Evolutionary conservation across 2,888 invertebrate genomes (phyloP).

Genomic region (Caenorhabditis imperialis): DNA sequence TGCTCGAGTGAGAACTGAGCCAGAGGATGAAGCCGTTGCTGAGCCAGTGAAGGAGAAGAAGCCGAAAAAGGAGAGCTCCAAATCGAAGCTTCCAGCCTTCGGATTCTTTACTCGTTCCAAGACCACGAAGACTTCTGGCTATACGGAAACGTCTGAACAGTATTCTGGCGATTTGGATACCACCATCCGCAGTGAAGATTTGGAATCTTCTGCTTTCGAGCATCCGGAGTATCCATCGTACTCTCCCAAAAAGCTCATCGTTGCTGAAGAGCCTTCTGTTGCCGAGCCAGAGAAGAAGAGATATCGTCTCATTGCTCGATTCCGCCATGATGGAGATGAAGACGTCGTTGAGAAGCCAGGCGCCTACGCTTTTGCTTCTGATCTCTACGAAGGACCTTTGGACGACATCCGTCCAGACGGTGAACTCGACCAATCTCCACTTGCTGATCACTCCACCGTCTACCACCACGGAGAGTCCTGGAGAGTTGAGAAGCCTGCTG

Average conservation of each 20-base stretch:
- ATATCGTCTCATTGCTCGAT: conserved; percentile 30
- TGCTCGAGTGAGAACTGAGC: conserved; percentile 24
- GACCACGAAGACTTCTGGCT: conserved; percentile 6
- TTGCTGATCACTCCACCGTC: conserved; percentile 26
- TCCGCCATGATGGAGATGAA: conserved; percentile 56
- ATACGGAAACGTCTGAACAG: conserved; percentile 25
- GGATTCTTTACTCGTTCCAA: conserved; percentile 18
- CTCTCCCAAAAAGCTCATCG: conserved; percentile 5
- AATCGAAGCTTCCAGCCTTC: conserved; percentile 12
- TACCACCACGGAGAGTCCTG: conserved; percentile 41
- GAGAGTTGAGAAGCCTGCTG: conserved; percentile 2
- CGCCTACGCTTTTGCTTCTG: conserved; percentile 25
- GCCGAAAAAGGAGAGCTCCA: conserved; percentile 2
- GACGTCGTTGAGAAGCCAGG: conserved; percentile 51
- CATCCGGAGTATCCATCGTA: conserved; percentile 19
- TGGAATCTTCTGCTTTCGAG: conserved; percentile 38
- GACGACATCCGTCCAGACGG: conserved; percentile 11
- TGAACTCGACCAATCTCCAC: conserved; percentile 34
- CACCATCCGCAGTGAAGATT: conserved; percentile 20
- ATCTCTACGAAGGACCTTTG: conserved; percentile 26
- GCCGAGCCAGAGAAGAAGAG: background rate
- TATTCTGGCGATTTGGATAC: conserved; percentile 33
- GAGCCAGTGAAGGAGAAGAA: conserved; percentile 2
- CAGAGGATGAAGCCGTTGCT: background rate
- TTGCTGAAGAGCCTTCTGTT: background rate